Evolutionary conservation across 1,140 invertebrate species (phyloP).

Genomic region (Brachionus rubens): DNA sequence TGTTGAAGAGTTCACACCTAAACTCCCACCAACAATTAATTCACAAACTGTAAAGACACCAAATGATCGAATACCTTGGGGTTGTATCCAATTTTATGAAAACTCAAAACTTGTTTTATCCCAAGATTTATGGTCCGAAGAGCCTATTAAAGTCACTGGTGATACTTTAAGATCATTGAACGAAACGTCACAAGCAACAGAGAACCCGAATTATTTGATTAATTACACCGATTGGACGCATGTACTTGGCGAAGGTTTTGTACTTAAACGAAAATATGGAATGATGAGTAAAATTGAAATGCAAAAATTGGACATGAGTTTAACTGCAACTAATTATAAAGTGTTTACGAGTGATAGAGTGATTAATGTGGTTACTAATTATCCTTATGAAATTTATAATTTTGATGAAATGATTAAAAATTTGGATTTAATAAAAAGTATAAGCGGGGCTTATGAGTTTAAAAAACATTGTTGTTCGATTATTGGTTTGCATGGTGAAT

Average conservation of each 20-base stretch:
- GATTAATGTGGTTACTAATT: background rate
- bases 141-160: background rate
- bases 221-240: conserved; percentile 4
- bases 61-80: background rate
- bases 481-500: background rate
- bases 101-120: background rate
- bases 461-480: background rate
- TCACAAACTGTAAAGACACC: background rate
- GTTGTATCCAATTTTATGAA: conserved; percentile 29
- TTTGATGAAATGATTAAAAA: background rate
- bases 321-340: background rate
- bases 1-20: too few relatives aligned
- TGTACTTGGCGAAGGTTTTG: background rate
- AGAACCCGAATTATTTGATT: background rate
- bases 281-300: background rate
- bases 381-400: background rate
- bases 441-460: background rate
- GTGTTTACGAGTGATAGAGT: background rate
- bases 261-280: background rate
- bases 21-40: too few relatives aligned
- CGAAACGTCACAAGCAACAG: background rate
- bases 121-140: background rate
- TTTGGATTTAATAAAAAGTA: background rate
- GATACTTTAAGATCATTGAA: background rate
- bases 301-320: background rate